These are phyloP conservation scores for Nesidiocoris tenuis DNA, from an alignment of 2,888 invertebrate species.

Conservation along the genomic window DNA sequence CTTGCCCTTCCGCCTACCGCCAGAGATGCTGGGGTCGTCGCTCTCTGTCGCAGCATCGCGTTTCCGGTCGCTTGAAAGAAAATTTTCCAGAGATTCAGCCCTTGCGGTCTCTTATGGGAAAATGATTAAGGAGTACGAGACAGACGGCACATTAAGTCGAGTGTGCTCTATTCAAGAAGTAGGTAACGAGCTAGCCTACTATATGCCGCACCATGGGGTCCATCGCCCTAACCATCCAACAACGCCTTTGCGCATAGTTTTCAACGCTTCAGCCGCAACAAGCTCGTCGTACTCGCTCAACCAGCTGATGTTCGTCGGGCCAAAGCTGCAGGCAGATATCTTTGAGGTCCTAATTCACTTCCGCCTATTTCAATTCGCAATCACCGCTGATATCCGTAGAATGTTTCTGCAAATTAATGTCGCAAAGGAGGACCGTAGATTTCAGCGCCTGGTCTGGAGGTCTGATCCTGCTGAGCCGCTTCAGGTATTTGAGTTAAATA, in stretches of 20 bases:
- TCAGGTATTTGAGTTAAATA: not conserved
- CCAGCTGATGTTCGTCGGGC: not conserved
- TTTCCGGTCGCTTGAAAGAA: not conserved
- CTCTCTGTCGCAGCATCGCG: not conserved
- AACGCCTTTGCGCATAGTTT: not conserved
- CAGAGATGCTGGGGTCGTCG: not conserved
- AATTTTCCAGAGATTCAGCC: not conserved
- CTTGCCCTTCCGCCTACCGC: not conserved
- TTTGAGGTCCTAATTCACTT: not conserved
- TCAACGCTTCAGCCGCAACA: slow-evolving; percentile 7
- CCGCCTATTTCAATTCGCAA: not conserved
- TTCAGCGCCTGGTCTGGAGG: slow-evolving; percentile 19
- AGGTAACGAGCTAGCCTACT: not conserved
- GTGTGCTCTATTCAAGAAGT: not conserved
- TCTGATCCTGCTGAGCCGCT: not conserved
- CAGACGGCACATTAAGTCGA: not conserved
- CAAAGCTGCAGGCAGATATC: slow-evolving; percentile 22
- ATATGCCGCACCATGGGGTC: not conserved
- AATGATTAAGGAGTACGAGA: not conserved
- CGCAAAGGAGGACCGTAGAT: not conserved
- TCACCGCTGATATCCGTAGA: slow-evolving; percentile 14
- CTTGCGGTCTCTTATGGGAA: not conserved
- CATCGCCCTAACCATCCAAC: slow-evolving; percentile 3
- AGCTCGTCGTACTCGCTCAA: not conserved
- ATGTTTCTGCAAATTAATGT: slow-evolving; percentile 8